Conservation (phyloP, 2,888 invertebrate genomes). For the Phasia obesa region DNA sequence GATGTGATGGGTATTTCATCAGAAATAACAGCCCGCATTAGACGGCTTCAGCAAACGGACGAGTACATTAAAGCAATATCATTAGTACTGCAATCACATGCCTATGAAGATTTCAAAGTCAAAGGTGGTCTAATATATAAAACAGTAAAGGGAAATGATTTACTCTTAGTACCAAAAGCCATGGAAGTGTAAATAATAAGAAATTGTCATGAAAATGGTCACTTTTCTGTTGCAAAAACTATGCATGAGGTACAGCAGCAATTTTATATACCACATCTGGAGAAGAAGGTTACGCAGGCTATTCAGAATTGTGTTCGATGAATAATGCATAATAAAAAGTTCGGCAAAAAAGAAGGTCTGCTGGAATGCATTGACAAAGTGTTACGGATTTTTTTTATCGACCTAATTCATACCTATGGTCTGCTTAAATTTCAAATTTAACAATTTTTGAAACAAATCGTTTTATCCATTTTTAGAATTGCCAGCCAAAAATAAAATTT, state of each 20-base stretch:
- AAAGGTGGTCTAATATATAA: no score
- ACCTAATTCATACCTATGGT: no score
- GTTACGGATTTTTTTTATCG: no score
- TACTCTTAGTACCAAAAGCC: constrained; percentile 54
- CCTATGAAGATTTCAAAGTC: constrained; percentile 42
- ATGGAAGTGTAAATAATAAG: constrained; percentile 54
- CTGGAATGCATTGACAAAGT: constrained; percentile 6
- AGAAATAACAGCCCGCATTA: constrained; percentile 36
- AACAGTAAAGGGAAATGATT: no score
- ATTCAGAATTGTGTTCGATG: background rate
- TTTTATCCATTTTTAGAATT: no score
- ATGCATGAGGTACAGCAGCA: constrained; percentile 34
- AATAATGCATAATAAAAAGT: background rate
- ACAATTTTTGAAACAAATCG: no score
- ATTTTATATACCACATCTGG: constrained; percentile 62
- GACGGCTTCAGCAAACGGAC: constrained; percentile 41
- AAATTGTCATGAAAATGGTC: constrained; percentile 58
- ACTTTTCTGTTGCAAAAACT: constrained; percentile 46
- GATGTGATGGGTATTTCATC: constrained; percentile 33
- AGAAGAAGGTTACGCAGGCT: constrained; percentile 8
- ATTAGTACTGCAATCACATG: constrained; percentile 13
- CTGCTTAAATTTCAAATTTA: no score
- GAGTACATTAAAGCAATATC: constrained; percentile 12
- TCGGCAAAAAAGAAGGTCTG: no score
- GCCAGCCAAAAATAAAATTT: no score